phyloP scores from a whole-genome alignment of 2,797 vertebrate genomes.

The Monodelphis domestica region DNA sequence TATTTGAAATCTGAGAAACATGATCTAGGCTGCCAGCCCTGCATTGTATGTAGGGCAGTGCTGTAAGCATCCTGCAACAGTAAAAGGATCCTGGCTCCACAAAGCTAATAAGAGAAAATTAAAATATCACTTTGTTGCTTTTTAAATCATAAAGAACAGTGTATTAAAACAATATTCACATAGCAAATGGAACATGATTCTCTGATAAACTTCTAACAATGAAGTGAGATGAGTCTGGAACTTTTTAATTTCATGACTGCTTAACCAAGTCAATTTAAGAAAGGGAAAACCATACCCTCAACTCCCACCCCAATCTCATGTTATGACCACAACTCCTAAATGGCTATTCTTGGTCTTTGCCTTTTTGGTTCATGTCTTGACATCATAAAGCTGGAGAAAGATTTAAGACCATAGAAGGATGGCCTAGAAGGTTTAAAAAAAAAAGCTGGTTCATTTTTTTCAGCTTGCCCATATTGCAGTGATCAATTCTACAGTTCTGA shows the following conservation, averaged over 20 bases:
- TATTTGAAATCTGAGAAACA: conserved; percentile 12
- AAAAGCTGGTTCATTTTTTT: fast-evolving
- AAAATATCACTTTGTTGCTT: too few relatives aligned
- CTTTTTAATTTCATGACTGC: not conserved
- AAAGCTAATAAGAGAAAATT: not conserved
- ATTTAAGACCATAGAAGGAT: not conserved
- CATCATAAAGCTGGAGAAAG: too few relatives aligned
- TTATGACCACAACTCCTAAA: too few relatives aligned
- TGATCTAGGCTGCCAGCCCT: not conserved
- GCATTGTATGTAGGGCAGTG: not conserved
- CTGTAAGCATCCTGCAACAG: not conserved
- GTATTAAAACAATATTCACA: not conserved
- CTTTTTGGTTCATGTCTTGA: not conserved
- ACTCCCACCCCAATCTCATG: too few relatives aligned
- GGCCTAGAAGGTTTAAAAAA: not conserved
- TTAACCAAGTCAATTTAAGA: not conserved
- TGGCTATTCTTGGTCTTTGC: not conserved
- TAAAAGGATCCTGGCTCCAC: not conserved
- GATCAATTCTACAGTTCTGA: not conserved
- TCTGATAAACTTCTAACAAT: not conserved
- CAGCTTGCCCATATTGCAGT: not conserved
- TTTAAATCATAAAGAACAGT: fast-evolving
- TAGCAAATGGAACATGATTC: not conserved
- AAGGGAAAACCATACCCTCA: not conserved
- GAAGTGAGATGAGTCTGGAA: not conserved